These are phyloP conservation scores for Mugil cephalus DNA, from an alignment of 2,113 vertebrate species.

Conservation along the genomic window DNA sequence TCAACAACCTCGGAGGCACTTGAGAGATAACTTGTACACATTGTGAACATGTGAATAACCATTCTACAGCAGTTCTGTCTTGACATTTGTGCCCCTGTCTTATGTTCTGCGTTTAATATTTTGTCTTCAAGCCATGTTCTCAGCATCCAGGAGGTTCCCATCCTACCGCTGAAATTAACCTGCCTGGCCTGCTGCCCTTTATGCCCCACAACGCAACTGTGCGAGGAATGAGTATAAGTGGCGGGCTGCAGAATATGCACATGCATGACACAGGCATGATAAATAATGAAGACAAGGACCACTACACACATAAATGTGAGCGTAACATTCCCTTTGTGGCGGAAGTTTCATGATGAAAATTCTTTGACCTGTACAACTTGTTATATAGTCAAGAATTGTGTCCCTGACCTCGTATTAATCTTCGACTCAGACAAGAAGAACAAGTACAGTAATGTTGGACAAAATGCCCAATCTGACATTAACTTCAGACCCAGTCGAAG, in stretches of 20 bases:
- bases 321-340: slow-evolving; percentile 9
- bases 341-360: slow-evolving; percentile 7
- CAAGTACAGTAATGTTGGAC: slow-evolving; percentile 73
- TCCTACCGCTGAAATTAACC: slow-evolving; percentile 66
- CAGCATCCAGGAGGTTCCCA: slow-evolving; percentile 66
- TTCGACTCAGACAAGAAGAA: slow-evolving; percentile 73
- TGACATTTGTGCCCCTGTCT: background rate
- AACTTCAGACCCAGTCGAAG: slow-evolving; percentile 77
- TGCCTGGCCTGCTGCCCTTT: slow-evolving; percentile 72
- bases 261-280: slow-evolving; percentile 64
- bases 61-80: background rate
- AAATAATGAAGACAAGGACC: slow-evolving; percentile 77
- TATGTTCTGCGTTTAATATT: slow-evolving; percentile 17
- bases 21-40: slow-evolving; percentile 6
- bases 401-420: slow-evolving; percentile 21
- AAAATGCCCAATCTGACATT: slow-evolving; percentile 75
- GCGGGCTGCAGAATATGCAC: slow-evolving; percentile 72
- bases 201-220: slow-evolving; percentile 70
- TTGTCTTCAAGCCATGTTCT: slow-evolving; percentile 44
- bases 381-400: background rate
- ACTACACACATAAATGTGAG: slow-evolving; percentile 73
- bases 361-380: background rate
- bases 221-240: slow-evolving; percentile 74
- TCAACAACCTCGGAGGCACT: background rate
- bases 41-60: slow-evolving; percentile 14